These are phyloP conservation scores for Epinotia demarniana DNA, from an alignment of 2,888 invertebrate genomes.

Conservation along the genomic window DNA sequence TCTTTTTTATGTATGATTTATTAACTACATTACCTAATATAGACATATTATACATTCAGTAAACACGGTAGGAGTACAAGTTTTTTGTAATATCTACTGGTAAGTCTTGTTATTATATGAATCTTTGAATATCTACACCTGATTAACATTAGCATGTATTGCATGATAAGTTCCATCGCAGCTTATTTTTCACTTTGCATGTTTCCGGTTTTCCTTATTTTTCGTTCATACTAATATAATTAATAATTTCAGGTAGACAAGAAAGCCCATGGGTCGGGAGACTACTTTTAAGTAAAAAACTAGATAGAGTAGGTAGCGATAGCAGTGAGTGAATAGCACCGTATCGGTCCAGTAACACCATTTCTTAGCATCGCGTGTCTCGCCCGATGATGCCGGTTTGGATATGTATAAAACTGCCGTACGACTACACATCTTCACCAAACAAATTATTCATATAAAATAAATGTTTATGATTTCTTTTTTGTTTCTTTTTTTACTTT, in stretches of 20 bases:
- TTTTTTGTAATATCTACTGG: conserved; percentile 54
- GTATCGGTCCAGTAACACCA: conserved; percentile 64
- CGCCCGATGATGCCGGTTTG: conserved; percentile 39
- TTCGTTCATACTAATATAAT: conserved; percentile 84
- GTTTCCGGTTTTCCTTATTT: conserved; percentile 64
- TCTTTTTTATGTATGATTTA: conserved; percentile 53
- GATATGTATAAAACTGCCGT: conserved; percentile 29
- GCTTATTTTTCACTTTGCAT: conserved; percentile 70
- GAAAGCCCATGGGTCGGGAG: conserved; percentile 83
- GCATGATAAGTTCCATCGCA: conserved; percentile 64
- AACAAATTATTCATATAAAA: conserved; percentile 59
- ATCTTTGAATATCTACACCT: conserved; percentile 46
- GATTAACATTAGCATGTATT: conserved; percentile 66
- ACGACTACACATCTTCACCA: conserved; percentile 51
- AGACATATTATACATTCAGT: neutral
- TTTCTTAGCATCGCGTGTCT: conserved; percentile 50
- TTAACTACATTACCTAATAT: neutral
- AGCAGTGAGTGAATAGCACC: conserved; percentile 74
- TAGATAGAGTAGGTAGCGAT: conserved; percentile 55
- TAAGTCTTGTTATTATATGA: conserved; percentile 63
- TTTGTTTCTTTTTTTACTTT: conserved; percentile 76
- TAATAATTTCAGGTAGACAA: conserved; percentile 83
- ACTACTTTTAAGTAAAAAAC: conserved; percentile 78
- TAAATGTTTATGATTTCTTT: conserved; percentile 75
- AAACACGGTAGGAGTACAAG: conserved; percentile 38